Base-by-base conservation (phyloP, 2,888 invertebrate genomes). In the Itoplectis maculator region DNA sequence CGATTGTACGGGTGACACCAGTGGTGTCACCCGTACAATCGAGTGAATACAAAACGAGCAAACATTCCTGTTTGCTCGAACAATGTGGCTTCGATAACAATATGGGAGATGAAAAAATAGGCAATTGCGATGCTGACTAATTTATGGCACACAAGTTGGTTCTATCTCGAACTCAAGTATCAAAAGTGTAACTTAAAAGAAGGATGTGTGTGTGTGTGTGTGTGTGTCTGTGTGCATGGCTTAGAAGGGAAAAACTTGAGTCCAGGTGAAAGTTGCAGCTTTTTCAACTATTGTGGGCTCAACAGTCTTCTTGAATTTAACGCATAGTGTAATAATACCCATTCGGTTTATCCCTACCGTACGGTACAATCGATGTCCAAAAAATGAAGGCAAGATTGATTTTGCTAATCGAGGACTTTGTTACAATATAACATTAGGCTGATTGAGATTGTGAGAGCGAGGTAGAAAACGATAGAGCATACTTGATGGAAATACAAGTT, bases 281-380 rank as follows among this genome's bases (percentile, higher is more conserved):
- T 18, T 29, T 9, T 66, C 45, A 66, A 51, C 65, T 51, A 11
- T 65, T 40, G 45, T 47, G 37, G 63, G 40, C 35, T 70, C 54
- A 42, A 69, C 72, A 73, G 69, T 83, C 65, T 78, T 81, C 82
- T 84, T 85, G 82, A 82, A 83, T 78, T 85, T 86, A 86, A 85
- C 85, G 85, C 85, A 84, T 81, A 84, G 70, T 51, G 54, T 49
- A 72, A 79, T 8, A 84, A 79, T 15, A 84, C 65, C 83, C 75
- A 73, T 79, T 76, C n/a, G 35, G 54, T 70, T 3, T 29, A 65
- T 35, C 56, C 54, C 13, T 63, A 82, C 69, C 65, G 63, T 77
- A 69, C 18, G 42, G 68, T 73, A 59, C 76, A 76, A 84, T 83
- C 74, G 84, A 84, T 79, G 79, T 78, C 66, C 66, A 80, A 83